Evolutionary conservation across 1,140 invertebrate species (phyloP).

Genomic region (Bombus superbus): DNA sequence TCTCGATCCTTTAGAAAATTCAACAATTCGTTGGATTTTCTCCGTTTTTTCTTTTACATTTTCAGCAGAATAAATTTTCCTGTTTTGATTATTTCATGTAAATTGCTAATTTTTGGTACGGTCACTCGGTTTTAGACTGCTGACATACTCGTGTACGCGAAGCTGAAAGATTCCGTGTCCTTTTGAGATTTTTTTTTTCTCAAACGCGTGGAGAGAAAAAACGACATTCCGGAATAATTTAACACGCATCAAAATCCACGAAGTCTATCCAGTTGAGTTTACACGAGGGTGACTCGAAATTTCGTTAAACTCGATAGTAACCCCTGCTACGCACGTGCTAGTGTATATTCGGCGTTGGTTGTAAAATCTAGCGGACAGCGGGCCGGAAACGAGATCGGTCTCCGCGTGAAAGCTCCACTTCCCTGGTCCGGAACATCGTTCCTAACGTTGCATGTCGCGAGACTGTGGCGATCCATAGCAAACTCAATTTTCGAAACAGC

Average conservation of each 20-base stretch:
- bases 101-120: too few relatives aligned
- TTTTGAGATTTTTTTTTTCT: too few relatives aligned
- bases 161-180: too few relatives aligned
- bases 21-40: too few relatives aligned
- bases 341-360: constrained; percentile 25
- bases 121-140: too few relatives aligned
- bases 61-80: too few relatives aligned
- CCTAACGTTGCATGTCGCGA: constrained; percentile 34
- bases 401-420: constrained; percentile 28
- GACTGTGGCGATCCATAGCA: constrained; percentile 58
- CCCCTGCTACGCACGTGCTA: neutral
- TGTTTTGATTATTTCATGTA: too few relatives aligned
- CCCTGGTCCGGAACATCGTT: constrained; percentile 10
- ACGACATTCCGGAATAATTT: neutral
- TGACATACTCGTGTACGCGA: too few relatives aligned
- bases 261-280: neutral
- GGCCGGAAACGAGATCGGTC: neutral
- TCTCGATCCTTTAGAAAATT: too few relatives aligned
- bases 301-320: constrained; percentile 28
- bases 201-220: too few relatives aligned
- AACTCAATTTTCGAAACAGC: constrained; percentile 66
- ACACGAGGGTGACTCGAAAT: neutral
- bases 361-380: constrained; percentile 16
- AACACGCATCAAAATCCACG: neutral
- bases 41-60: too few relatives aligned